Evolutionary conservation across 1,140 invertebrate species (phyloP).

Genomic region (Aphis gossypii): DNA sequence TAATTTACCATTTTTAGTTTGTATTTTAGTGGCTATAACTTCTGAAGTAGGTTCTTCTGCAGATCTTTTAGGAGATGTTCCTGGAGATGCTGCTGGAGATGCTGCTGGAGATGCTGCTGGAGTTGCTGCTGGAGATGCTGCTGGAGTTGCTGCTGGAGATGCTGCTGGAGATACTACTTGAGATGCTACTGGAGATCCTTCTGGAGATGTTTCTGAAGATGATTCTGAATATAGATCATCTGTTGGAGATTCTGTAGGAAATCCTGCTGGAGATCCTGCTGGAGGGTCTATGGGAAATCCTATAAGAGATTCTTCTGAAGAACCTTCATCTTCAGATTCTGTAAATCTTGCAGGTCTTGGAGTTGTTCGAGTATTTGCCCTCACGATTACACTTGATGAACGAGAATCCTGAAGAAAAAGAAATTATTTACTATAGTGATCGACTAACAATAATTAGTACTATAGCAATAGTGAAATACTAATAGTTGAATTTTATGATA

Average conservation of each 20-base stretch:
- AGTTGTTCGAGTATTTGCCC: not conserved
- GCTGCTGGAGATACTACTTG: not conserved
- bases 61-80: no score
- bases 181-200: not conserved
- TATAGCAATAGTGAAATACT: no score
- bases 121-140: not conserved
- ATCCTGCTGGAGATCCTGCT: not conserved
- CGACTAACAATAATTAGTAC: not conserved
- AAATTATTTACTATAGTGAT: not conserved
- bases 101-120: no score
- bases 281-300: not conserved
- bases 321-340: not conserved
- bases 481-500: not conserved
- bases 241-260: not conserved
- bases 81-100: not conserved
- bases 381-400: not conserved
- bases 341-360: not conserved
- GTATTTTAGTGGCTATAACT: not conserved
- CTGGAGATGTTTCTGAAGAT: not conserved
- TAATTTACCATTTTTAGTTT: not conserved
- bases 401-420: not conserved
- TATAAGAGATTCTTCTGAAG: not conserved
- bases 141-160: not conserved
- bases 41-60: not conserved
- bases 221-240: not conserved